Percentiles rank a stretch among this genome's conserved stretches.
Conservation (phyloP, 1,140 invertebrate species). For the Sinella curviseta region DNA sequence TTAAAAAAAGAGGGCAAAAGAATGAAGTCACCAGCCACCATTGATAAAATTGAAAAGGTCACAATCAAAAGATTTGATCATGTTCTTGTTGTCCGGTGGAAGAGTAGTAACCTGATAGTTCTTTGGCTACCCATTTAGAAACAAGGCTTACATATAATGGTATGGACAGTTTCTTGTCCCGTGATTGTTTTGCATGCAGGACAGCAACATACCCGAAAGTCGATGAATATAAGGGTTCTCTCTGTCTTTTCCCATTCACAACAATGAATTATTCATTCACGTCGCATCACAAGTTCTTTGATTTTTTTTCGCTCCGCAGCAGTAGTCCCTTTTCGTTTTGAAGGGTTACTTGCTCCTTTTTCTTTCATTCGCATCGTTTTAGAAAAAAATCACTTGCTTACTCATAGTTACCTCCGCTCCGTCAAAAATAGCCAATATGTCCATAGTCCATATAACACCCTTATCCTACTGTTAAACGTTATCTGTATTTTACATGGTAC, state of each 20-base stretch:
- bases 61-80: background rate
- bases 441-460: too few species aligned
- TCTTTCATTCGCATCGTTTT: background rate
- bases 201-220: too few species aligned
- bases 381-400: slow-evolving; percentile 11
- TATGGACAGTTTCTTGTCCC: too few species aligned
- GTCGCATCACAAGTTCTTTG: background rate
- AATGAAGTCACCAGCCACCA: too few species aligned
- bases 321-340: background rate
- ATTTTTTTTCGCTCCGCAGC: background rate
- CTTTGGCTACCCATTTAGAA: background rate
- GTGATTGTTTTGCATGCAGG: too few species aligned
- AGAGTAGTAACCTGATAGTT: background rate
- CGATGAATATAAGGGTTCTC: too few species aligned
- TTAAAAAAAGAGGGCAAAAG: too few species aligned
- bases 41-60: background rate
- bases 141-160: too few species aligned
- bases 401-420: background rate
- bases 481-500: too few species aligned
- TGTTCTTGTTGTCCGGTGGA: background rate
- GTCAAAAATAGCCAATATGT: too few species aligned
- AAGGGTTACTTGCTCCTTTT: background rate
- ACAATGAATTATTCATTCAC: slow-evolving; percentile 15
- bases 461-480: too few species aligned
- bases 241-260: background rate